Base-by-base conservation (phyloP, 2,797 vertebrate genomes). In the Neosilurus mollespiculum region DNA sequence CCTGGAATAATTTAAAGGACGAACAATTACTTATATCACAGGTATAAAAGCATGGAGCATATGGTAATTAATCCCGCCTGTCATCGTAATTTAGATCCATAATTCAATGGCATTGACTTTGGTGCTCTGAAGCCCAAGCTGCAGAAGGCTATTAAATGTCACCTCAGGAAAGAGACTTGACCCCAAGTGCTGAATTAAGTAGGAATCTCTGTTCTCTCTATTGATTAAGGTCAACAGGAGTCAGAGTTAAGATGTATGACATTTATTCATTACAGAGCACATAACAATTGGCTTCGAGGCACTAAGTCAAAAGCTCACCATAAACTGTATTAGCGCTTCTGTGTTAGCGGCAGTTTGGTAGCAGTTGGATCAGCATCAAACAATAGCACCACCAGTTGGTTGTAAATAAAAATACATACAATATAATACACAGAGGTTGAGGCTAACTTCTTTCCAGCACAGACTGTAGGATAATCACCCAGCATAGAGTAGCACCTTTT, bases 41-140 rank as follows among this genome's bases (percentile, higher is more conserved):
- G 69, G 81, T 81, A 86, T 30, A 59, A 73, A 88, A 84, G 83
- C 77, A 85, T 85, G 86, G 83, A 81, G 54, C 79, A 64, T 69
- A 67, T 81, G 82, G 90, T 87, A 84, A 93, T 92, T 88, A 90
- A 93, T 93, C 86, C 86, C 37, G 72, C 72, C 84, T 87, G 87
- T 87, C 86, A 78, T 76, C 76, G 81, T 85, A 79, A 87, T 81
- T 81, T 87, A 89, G 86, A 82, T 84, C 84, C 86, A 92, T 88
- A 88, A 91, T 92, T 87, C 84, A 78, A 82, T 30, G 71, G 54
- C 80, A 3, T 84, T 77, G 81, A 71, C 61, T 87, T 26, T 86
- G 67, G 81, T 66, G 80, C 15, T n/a, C 81, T 30, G 24, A 78
- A 75, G 80, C 67, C 62, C 24, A 54, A 30, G 83, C 53, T 37